These are phyloP conservation scores for Diarsia dahlii DNA, from an alignment of 2,888 invertebrate genomes.

Conservation along the genomic window DNA sequence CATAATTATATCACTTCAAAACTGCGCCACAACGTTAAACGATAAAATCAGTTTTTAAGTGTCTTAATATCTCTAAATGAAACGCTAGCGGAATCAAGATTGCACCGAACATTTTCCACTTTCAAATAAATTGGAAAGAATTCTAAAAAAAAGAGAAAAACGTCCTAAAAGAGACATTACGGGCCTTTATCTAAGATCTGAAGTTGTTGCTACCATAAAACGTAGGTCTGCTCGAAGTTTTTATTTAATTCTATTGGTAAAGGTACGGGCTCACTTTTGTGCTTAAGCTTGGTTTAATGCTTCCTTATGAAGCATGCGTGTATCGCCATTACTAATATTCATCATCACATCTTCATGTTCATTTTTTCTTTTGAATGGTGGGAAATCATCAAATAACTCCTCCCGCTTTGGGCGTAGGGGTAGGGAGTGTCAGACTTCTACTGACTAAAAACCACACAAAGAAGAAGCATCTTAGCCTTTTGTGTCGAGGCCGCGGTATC, in stretches of 20 bases:
- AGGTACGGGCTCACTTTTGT: not conserved
- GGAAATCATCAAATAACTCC: too few species aligned
- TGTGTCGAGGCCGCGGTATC: too few species aligned
- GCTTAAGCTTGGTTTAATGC: not conserved
- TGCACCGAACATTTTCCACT: conserved; percentile 33
- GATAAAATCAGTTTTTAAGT: conserved; percentile 34
- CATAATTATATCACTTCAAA: not conserved
- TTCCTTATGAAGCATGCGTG: not conserved
- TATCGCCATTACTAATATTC: not conserved
- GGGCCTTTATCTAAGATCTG: conserved; percentile 33
- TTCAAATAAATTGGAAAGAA: conserved; percentile 56
- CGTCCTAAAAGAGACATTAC: conserved; percentile 23
- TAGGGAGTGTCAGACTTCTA: too few species aligned
- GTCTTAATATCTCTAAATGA: conserved; percentile 39
- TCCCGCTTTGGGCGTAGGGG: too few species aligned
- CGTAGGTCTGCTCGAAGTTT: conserved; percentile 18
- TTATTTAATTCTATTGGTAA: conserved; percentile 15
- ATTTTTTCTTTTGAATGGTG: too few species aligned
- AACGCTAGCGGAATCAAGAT: conserved; percentile 51
- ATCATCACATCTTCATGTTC: not conserved
- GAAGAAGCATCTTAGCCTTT: too few species aligned
- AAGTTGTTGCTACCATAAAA: conserved; percentile 42
- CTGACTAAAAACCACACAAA: too few species aligned
- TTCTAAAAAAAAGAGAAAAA: conserved; percentile 34
- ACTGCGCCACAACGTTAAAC: conserved; percentile 1